Base-by-base conservation (phyloP, 2,113 vertebrate genomes). In the Sterna hirundo region DNA sequence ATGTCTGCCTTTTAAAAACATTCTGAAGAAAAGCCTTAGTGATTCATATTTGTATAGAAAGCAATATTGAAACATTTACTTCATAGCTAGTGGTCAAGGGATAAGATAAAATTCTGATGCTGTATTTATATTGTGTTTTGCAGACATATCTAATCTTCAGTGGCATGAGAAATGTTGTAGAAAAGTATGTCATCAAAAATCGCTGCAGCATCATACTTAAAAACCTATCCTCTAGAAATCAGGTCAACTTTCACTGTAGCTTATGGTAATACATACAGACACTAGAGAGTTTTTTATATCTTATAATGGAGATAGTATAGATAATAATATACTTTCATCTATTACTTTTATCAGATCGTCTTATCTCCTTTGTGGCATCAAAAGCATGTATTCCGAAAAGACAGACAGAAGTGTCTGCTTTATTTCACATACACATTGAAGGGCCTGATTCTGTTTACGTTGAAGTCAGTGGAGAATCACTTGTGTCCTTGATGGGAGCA, bases 41-140 rank as follows among this genome's bases (percentile, higher is more conserved):
- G 85, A 84, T 95, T 96, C 96, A 44, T 93, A 88, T 92, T 88
- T 91, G 79, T 93, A 85, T 94, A 91, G 69, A 80, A 97, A 95
- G 84, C 2, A 34, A 91, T 97, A 97, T 68, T 95, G 61, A 94
- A 97, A 66, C 60, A 7, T 95, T 97, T 97, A 74, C 81, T 97
- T 97, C 87, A 79, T 77, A 97, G 92, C 95, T 97, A 94, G 86
- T 77, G 95, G 90, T 68, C 69, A 85, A 81, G 91, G 93, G 86
- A 94, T 96, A 91, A 98, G 96, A 97, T 96, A 97, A 95, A 97
- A 96, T 93, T 97, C 90, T 75, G 30, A 52, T 95, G 88, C 93
- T 97, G 75, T 77, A 94, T 97, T 98, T 97, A 93, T 98, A 90
- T 97, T 97, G 83, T 97, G 70, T 95, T 95, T 97, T 95, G 91